Conservation (phyloP, 2,113 vertebrate species). For the Gopherus flavomarginatus region DNA sequence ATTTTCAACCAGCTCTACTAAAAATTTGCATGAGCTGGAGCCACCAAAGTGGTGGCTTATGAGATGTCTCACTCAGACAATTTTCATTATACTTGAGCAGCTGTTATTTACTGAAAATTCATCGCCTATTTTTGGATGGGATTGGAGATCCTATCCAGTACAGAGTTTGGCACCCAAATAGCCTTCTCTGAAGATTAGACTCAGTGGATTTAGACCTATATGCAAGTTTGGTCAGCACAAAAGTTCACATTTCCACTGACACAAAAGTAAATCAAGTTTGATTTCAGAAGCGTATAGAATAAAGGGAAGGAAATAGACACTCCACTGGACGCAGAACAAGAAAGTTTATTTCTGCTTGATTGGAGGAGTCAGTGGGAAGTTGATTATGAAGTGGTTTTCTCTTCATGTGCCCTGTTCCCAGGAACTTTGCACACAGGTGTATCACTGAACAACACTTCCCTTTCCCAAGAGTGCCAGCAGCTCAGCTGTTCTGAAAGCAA, state of each 20-base stretch:
- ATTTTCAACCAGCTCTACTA: neutral
- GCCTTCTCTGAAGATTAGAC: accelerated
- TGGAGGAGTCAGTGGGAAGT: neutral
- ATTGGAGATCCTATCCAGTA: neutral
- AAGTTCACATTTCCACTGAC: no score
- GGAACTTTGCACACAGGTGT: neutral
- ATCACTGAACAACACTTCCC: neutral
- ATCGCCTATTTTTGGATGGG: neutral
- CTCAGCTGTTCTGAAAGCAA: neutral
- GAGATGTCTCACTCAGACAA: neutral
- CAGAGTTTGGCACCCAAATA: neutral
- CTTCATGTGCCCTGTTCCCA: neutral
- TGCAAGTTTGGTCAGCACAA: neutral
- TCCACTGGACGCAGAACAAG: neutral
- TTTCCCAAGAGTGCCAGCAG: neutral
- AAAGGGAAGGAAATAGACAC: neutral
- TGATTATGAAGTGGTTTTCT: neutral
- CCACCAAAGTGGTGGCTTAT: neutral
- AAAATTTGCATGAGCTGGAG: neutral
- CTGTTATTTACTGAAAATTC: neutral
- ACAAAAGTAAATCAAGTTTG: neutral
- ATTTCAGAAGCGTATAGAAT: neutral
- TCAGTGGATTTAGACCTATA: neutral
- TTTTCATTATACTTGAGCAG: neutral
- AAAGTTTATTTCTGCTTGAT: neutral